Conservation (phyloP, 2,113 vertebrate species). For the Lethenteron reissneri region DNA sequence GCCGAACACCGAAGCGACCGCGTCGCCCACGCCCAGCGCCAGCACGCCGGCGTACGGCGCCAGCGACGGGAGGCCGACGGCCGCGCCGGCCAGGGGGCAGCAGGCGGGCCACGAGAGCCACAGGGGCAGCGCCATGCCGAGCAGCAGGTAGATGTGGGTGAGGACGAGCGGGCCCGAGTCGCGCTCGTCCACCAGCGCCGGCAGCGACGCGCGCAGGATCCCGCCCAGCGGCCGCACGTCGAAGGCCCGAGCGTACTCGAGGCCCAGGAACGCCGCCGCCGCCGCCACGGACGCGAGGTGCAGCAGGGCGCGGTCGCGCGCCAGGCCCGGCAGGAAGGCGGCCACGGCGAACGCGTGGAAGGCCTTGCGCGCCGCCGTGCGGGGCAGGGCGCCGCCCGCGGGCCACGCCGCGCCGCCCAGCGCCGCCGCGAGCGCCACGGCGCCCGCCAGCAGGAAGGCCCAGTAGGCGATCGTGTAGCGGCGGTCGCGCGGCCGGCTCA, state of each 20-base stretch:
- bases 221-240: slow-evolving; percentile 64
- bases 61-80: neutral
- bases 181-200: slow-evolving; percentile 71
- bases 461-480: no score
- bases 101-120: neutral
- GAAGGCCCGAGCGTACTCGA: slow-evolving; percentile 75
- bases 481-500: neutral
- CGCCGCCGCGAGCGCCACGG: no score
- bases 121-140: slow-evolving; percentile 73
- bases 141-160: slow-evolving; percentile 74
- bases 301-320: slow-evolving; percentile 57
- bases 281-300: slow-evolving; percentile 53
- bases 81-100: no score
- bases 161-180: slow-evolving; percentile 86
- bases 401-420: no score
- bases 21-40: slow-evolving; percentile 75
- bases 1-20: slow-evolving; percentile 62
- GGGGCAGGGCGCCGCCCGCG: no score
- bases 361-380: slow-evolving; percentile 39
- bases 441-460: no score
- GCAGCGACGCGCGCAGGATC: slow-evolving; percentile 44
- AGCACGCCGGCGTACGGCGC: slow-evolving; percentile 67
- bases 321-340: slow-evolving; percentile 60
- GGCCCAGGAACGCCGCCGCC: slow-evolving; percentile 45
- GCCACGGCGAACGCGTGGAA: slow-evolving; percentile 80